Conservation (phyloP, 2,888 invertebrate genomes). For the Trissolcus brochymenae region DNA sequence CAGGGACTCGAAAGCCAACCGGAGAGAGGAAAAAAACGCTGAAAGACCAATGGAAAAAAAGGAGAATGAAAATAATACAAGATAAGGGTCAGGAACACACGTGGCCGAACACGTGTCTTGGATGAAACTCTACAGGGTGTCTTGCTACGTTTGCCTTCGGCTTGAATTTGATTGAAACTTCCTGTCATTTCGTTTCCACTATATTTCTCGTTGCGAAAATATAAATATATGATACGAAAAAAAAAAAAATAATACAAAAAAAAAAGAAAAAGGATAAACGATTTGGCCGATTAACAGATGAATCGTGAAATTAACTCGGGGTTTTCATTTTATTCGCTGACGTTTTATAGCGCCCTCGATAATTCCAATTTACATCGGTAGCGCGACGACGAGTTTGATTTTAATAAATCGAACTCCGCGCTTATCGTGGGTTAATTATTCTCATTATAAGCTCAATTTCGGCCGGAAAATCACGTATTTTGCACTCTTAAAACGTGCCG, state of each 20-base stretch:
- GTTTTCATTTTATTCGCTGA: background rate
- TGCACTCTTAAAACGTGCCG: slow-evolving; percentile 41
- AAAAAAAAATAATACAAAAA: slow-evolving; percentile 7
- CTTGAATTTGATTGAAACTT: slow-evolving; percentile 45
- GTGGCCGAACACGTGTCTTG: slow-evolving; percentile 71
- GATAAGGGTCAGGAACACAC: slow-evolving; percentile 63
- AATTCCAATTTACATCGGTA: background rate
- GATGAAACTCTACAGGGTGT: slow-evolving; percentile 58
- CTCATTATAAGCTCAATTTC: slow-evolving; percentile 38
- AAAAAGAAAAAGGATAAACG: no score
- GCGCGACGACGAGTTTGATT: background rate
- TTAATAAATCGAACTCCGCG: slow-evolving; percentile 20
- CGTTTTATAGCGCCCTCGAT: background rate
- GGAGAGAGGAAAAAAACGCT: slow-evolving; percentile 21
- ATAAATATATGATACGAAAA: background rate
- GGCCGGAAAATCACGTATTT: slow-evolving; percentile 39
- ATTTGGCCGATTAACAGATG: slow-evolving; percentile 24
- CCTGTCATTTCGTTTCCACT: slow-evolving; percentile 32
- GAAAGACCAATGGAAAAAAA: slow-evolving; percentile 44
- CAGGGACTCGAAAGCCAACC: slow-evolving; percentile 50
- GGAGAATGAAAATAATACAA: slow-evolving; percentile 54
- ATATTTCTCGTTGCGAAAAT: slow-evolving; percentile 6
- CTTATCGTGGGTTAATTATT: slow-evolving; percentile 25
- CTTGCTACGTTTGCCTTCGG: slow-evolving; percentile 46
- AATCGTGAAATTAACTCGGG: slow-evolving; percentile 13